These are phyloP conservation scores for Entelurus aequoreus DNA, from an alignment of 2,113 vertebrate genomes.

Conservation along the genomic window DNA sequence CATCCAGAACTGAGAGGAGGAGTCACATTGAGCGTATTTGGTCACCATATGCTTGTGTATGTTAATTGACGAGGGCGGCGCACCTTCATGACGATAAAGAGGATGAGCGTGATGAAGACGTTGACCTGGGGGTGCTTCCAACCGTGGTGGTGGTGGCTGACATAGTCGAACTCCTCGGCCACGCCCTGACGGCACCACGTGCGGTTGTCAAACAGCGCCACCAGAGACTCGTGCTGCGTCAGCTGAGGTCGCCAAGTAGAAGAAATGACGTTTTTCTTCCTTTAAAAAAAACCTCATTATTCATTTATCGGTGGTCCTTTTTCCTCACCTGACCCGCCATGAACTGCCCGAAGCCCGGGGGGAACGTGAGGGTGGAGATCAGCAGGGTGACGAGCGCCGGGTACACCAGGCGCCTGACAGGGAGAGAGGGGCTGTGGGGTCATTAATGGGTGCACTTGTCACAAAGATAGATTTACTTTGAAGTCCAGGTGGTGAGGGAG, in stretches of 20 bases:
- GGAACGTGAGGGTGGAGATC: slow-evolving; percentile 91
- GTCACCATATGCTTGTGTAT: too few species aligned
- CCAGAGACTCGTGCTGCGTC: slow-evolving; percentile 94
- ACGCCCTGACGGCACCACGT: slow-evolving; percentile 90
- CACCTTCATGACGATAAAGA: slow-evolving; percentile 99
- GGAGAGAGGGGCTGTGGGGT: slow-evolving; percentile 62
- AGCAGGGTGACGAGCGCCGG: slow-evolving; percentile 92
- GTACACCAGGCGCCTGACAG: slow-evolving; percentile 88
- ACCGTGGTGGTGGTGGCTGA: slow-evolving; percentile 81
- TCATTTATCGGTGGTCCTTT: slow-evolving; percentile 17
- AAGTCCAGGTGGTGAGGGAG: slow-evolving; percentile 4
- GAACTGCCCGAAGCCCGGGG: slow-evolving; percentile 94
- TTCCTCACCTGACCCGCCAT: slow-evolving; percentile 93
- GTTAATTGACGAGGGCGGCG: too few species aligned
- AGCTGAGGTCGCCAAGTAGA: slow-evolving; percentile 66
- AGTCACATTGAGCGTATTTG: too few species aligned
- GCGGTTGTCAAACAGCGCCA: slow-evolving; percentile 92
- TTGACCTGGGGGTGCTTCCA: slow-evolving; percentile 92
- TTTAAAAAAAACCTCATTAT: slow-evolving; percentile 31
- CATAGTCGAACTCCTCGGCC: slow-evolving; percentile 81
- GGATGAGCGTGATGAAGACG: slow-evolving; percentile 87
- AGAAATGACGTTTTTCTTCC: neutral
- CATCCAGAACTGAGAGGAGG: slow-evolving; percentile 90
- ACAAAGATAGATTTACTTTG: slow-evolving; percentile 26
- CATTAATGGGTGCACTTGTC: slow-evolving; percentile 52